A percentile compares a stretch with the other conserved stretches of the same genome.
phyloP scores from a whole-genome alignment of 2,888 invertebrate genomes.

The Herminia tarsipennalis region DNA sequence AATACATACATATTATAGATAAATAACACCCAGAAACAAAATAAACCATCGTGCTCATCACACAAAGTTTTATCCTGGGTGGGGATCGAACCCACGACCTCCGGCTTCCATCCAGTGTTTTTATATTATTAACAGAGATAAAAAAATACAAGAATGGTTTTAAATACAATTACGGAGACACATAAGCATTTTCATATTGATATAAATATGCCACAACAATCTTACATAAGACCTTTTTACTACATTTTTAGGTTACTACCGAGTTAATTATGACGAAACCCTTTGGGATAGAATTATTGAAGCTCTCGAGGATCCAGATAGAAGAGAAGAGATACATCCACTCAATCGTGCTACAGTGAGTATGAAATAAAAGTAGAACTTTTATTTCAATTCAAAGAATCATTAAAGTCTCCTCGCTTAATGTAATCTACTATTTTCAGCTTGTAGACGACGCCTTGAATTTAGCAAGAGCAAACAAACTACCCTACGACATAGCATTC shows the following conservation, averaged over 20 bases:
- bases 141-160: too few relatives aligned
- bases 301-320: slow-evolving; percentile 83
- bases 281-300: slow-evolving; percentile 88
- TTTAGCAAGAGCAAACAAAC: slow-evolving; percentile 87
- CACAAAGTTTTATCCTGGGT: too few relatives aligned
- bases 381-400: background rate
- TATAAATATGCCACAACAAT: too few relatives aligned
- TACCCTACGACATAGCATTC: slow-evolving; percentile 88
- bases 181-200: too few relatives aligned
- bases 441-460: slow-evolving; percentile 91
- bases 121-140: too few relatives aligned
- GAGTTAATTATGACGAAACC: slow-evolving; percentile 88
- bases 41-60: too few relatives aligned
- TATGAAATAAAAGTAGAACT: background rate
- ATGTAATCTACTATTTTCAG: slow-evolving; percentile 65
- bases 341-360: slow-evolving; percentile 88
- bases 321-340: slow-evolving; percentile 85
- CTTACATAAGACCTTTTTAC: too few relatives aligned
- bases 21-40: too few relatives aligned
- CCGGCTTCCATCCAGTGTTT: too few relatives aligned
- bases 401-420: background rate
- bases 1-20: too few relatives aligned
- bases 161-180: too few relatives aligned
- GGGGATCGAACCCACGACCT: too few relatives aligned
- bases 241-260: slow-evolving; percentile 82